Evolutionary conservation across 2,113 vertebrate species (phyloP).

Genomic region (Oncorhynchus mykiss): DNA sequence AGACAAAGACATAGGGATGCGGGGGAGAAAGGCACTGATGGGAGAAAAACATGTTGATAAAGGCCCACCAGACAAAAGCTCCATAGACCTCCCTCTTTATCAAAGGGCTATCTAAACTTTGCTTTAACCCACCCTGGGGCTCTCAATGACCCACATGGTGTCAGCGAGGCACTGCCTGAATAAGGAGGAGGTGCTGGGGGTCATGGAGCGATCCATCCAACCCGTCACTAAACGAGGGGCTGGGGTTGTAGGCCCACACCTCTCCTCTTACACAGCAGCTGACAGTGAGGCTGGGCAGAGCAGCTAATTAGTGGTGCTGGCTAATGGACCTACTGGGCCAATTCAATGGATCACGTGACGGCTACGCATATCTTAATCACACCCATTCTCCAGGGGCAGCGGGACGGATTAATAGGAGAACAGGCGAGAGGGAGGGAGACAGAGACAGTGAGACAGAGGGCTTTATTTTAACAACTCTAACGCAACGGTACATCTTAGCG

Average conservation of each 20-base stretch:
- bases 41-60: slow-evolving; percentile 13
- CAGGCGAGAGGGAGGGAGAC: neutral
- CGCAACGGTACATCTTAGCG: too few relatives aligned
- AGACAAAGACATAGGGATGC: neutral
- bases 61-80: neutral
- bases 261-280: slow-evolving; percentile 46
- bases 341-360: slow-evolving; percentile 39
- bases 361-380: slow-evolving; percentile 50
- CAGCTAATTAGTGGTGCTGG: slow-evolving; percentile 46
- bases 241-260: slow-evolving; percentile 23
- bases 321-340: slow-evolving; percentile 39
- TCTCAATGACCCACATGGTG: neutral
- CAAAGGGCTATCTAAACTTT: slow-evolving; percentile 32
- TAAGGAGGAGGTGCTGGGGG: slow-evolving; percentile 6
- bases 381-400: slow-evolving; percentile 37
- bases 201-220: slow-evolving; percentile 31
- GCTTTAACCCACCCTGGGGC: slow-evolving; percentile 22
- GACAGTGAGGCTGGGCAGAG: slow-evolving; percentile 33
- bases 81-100: neutral
- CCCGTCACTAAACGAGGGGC: slow-evolving; percentile 9
- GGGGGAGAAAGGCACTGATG: neutral
- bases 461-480: too few relatives aligned
- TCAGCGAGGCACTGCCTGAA: neutral
- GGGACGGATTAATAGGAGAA: slow-evolving; percentile 31
- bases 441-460: neutral